Evolutionary conservation across 2,888 invertebrate species (phyloP), one percentile per base, ranked within the genome.

Genomic region (Koerneria pararmatus): DNA sequence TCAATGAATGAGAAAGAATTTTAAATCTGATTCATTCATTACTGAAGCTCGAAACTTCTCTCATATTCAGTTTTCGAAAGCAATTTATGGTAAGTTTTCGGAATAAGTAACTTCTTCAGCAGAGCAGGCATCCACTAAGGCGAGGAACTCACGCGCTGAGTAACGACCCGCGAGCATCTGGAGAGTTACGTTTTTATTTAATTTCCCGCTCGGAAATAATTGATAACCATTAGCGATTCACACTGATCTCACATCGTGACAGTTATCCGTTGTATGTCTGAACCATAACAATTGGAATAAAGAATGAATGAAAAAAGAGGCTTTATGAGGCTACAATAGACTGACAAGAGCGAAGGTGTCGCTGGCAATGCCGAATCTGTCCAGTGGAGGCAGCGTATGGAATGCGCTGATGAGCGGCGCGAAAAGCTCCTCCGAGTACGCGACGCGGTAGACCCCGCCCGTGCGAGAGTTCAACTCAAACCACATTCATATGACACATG

Each of bases 361-460:
- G 84, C 92, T 92, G 69, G 93, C 88, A 11, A 95, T 86, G 1
- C 92, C 91, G 67, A 95, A 88, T 46, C 95, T 88, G 85, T 95
- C 95, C 29, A 93, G 86, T 3, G 94, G 91, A 22, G 92, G 91
- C 80, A 95, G 56, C 1, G 62, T 62, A 53, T 62, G 62, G 62
- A 62, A 62, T 11, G 62, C 63, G 41, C 53, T 54, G 32, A 64
- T 37, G 31, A 76, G 53, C 0, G 65, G 46, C 6, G 71, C 63
- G 41, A 80, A 72, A 74, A 77, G 72, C 1, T 74, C 71, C 1
- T 74, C 74, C 2, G 77, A 68, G 67, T 82, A 82, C 48, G 75
- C 89, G 3, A 93, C 93, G 67, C 95, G 89, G 84, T 93, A 95
- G 82, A 91, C 92, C 0, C 94, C 95, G 67, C 94, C 90, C 68